Conservation (phyloP, 2,888 invertebrate species). For the Lycaena phlaeas region DNA sequence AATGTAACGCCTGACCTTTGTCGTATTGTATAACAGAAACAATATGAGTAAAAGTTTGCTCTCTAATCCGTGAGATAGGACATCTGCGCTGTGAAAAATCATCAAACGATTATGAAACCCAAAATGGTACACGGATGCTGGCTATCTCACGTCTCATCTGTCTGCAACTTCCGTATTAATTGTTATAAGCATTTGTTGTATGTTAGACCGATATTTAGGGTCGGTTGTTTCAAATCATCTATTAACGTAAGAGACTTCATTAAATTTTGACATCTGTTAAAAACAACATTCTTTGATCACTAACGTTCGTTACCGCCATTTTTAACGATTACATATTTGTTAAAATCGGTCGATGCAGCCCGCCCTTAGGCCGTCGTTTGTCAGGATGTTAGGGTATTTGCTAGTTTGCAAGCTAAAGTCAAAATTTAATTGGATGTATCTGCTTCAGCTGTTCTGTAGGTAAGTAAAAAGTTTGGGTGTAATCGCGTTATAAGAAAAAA, state of each 20-base stretch:
- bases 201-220: not conserved
- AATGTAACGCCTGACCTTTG: not conserved
- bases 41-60: not conserved
- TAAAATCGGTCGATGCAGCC: too few relatives aligned
- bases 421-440: too few relatives aligned
- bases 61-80: not conserved
- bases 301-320: too few relatives aligned
- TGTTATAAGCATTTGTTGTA: not conserved
- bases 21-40: not conserved
- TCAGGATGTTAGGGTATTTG: not conserved
- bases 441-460: too few relatives aligned
- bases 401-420: not conserved
- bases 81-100: not conserved
- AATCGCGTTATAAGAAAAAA: too few relatives aligned
- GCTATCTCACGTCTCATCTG: not conserved
- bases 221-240: too few relatives aligned
- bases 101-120: not conserved
- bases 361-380: not conserved
- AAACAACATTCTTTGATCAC: too few relatives aligned
- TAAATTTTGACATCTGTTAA: too few relatives aligned
- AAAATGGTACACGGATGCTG: not conserved
- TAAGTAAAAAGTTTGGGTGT: too few relatives aligned
- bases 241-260: too few relatives aligned
- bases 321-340: too few relatives aligned
- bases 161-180: not conserved